These are phyloP conservation scores for Odontamblyopus rebecca DNA, from an alignment of 2,797 vertebrate genomes.

Conservation along the genomic window DNA sequence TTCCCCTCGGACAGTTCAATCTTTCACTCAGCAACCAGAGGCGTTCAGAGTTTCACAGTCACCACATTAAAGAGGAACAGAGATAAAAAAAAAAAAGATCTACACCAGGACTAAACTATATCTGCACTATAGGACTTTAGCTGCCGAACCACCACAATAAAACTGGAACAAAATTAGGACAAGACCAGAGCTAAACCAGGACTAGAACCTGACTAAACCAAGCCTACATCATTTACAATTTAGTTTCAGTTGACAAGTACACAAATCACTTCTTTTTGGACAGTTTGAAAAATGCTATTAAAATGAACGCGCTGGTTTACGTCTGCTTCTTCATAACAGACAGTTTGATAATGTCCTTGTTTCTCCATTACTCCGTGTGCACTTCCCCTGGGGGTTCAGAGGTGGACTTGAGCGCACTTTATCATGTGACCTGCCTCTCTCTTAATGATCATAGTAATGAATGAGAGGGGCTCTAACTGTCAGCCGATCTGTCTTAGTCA, in stretches of 20 bases:
- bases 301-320: slow-evolving; percentile 73
- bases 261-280: too few species aligned
- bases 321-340: slow-evolving; percentile 58
- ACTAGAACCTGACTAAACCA: too few species aligned
- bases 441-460: slow-evolving; percentile 44
- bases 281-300: slow-evolving; percentile 66
- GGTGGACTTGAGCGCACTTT: slow-evolving; percentile 48
- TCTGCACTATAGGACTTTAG: too few species aligned
- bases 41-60: too few species aligned
- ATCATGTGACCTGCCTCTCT: slow-evolving; percentile 39
- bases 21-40: too few species aligned
- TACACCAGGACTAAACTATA: too few species aligned
- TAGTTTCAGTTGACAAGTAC: background rate
- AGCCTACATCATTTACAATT: background rate
- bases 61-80: too few species aligned
- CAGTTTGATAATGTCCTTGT: slow-evolving; percentile 29
- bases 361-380: slow-evolving; percentile 7
- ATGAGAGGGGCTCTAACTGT: slow-evolving; percentile 36
- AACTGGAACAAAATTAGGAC: too few species aligned
- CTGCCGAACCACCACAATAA: too few species aligned
- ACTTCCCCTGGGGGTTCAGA: slow-evolving; percentile 37
- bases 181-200: too few species aligned
- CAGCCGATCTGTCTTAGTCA: slow-evolving; percentile 24
- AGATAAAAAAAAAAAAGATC: too few species aligned
- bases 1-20: too few species aligned